Percentiles rank a stretch among this genome's conserved stretches.
Conservation (phyloP, 1,140 invertebrate species). For the Meloidogyne hapla region DNA sequence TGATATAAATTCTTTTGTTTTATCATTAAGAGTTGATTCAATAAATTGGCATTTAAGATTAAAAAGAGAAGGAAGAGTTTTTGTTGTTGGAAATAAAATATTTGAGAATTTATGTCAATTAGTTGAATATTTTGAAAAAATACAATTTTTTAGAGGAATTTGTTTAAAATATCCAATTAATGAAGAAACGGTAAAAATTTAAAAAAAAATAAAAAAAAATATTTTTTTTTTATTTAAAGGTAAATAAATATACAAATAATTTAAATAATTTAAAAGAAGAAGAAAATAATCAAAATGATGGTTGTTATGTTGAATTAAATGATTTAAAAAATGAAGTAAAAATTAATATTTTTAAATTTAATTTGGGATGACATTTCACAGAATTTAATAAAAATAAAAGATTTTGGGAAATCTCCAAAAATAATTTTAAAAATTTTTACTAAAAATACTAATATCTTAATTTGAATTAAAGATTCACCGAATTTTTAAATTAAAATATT, state of each 20-base stretch:
- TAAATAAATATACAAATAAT: conserved; percentile 6
- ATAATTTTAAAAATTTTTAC: too few species aligned
- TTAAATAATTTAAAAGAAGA: conserved; percentile 16
- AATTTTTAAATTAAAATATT: neutral
- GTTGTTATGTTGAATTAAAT: conserved; percentile 23
- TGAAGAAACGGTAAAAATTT: conserved; percentile 48
- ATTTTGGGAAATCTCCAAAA: too few species aligned
- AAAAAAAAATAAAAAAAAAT: neutral
- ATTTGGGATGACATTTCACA: too few species aligned
- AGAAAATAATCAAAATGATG: neutral
- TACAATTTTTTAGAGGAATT: conserved; percentile 60
- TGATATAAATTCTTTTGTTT: conserved; percentile 60
- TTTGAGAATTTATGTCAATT: conserved; percentile 63
- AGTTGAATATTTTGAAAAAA: conserved; percentile 56
- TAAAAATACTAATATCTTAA: too few species aligned
- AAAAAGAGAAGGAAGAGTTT: conserved; percentile 62
- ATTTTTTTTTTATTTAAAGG: neutral
- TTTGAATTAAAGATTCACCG: too few species aligned
- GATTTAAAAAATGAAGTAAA: conserved; percentile 18
- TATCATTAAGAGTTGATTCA: conserved; percentile 56
- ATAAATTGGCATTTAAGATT: conserved; percentile 62
- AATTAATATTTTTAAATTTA: too few species aligned
- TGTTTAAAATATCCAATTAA: conserved; percentile 57
- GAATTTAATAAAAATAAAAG: too few species aligned
- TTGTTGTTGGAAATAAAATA: conserved; percentile 62